Evolutionary conservation across 1,140 invertebrate genomes (phyloP), one percentile per base, ranked within the genome.

Genomic region (Tetramorium simillimum): DNA sequence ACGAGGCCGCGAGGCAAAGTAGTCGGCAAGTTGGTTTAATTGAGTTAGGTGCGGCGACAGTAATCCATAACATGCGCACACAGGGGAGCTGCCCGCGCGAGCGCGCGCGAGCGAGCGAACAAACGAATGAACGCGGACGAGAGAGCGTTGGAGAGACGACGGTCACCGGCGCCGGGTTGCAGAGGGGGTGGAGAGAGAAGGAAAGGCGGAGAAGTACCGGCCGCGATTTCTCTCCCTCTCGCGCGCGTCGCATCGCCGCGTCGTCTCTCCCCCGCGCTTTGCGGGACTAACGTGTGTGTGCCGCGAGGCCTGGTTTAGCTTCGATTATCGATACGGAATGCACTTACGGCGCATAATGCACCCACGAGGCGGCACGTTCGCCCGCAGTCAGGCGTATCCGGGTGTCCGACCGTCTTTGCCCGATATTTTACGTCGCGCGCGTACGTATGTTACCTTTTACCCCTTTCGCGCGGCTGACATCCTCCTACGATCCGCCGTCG

Each of bases 241-340:
- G 10, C 56, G 37, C 12, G 21, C 21, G 4, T 1, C 9, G n/a
- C 33, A 24, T 43, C 53, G 18, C 24, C n/a, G 77, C 14, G 28
- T 62, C 14, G 28, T 62, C 77, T 12, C 76, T 33, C 28, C 21
- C 78, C 21, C 37, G 33, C n/a, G 37, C n/a, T 28, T 63, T 76
- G 86, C 33, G 33, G 33, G 3, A 33, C 33, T 28, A 46, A 67
- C 28, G 16, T 37, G 43, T 28, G 58, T 33, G 62, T 28, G 60
- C 28, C 63, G 77, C 28, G 76, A 67, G 49, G 37, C 80, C 70
- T 58, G 60, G 76, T 85, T 88, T 85, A 73, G 58, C 76, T 91
- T 89, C 88, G 90, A 91, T 91, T 89, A 88, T 70, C 90, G 90
- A 91, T 91, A 89, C 58, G 63, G 40, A 63, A 81, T 86, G 85